A percentile compares a stretch with the other conserved stretches of the same genome.
Conservation (phyloP, 2,113 vertebrate species). For the Limnothrissa miodon region DNA sequence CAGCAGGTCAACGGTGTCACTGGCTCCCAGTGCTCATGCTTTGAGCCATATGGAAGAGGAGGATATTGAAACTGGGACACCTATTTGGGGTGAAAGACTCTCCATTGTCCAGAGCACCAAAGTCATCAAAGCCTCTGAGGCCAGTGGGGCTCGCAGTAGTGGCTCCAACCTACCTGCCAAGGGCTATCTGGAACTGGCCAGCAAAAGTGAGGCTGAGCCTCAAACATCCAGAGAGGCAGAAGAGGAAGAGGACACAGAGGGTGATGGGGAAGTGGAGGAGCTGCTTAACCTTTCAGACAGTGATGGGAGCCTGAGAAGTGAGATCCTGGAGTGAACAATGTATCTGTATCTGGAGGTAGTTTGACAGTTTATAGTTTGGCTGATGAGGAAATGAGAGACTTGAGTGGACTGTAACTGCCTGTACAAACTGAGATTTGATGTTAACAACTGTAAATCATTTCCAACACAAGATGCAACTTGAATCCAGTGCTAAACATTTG, state of each 20-base stretch:
- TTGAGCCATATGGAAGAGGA: neutral
- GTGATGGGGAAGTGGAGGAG: conserved; percentile 52
- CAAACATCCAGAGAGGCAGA: conserved; percentile 44
- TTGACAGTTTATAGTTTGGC: neutral
- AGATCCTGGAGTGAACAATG: neutral
- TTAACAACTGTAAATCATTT: neutral
- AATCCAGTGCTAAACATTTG: neutral
- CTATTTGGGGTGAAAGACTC: neutral
- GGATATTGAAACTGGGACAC: neutral
- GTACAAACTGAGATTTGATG: neutral
- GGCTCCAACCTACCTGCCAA: neutral
- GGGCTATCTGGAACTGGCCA: neutral
- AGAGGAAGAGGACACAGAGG: conserved; percentile 54
- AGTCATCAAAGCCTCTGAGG: neutral
- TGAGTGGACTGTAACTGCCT: neutral
- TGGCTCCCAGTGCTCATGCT: neutral
- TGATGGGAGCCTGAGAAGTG: neutral
- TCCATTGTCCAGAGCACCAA: neutral
- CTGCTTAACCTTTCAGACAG: conserved; percentile 55
- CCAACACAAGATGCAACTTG: neutral
- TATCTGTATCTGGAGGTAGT: neutral
- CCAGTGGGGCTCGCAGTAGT: neutral
- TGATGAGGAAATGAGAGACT: neutral
- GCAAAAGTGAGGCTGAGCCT: conserved; percentile 36
- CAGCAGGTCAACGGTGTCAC: neutral